Base-by-base conservation (phyloP, 2,797 vertebrate species). In the Pyrocephalus nanus region DNA sequence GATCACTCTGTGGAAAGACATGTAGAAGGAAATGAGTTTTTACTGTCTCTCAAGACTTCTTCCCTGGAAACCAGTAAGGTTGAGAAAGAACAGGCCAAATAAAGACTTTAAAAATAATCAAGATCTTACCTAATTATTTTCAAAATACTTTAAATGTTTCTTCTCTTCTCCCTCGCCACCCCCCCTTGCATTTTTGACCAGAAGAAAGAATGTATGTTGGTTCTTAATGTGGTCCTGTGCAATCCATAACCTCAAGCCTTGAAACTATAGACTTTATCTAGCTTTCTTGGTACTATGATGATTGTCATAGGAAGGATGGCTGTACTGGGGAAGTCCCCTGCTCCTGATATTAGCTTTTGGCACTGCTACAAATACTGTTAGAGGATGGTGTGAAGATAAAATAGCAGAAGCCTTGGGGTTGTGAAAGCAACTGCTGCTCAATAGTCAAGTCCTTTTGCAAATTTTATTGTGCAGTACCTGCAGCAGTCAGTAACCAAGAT, bases 111-210 rank as follows among this genome's bases (percentile, higher is more conserved):
- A 42, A 72, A 85, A 74, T 53, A 69, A 82, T 48, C 10, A 53
- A 50, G 36, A 12, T 62, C 45, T 57, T 77, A 74, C 4, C 11
- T 20, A 74, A 26, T 60, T 8, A 17, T 73, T 76, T 86, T 67
- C 21, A 77, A 69, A 83, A 40, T 11, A 51, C 7, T 54, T 67
- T 15, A 43, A 58, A 38, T 19, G 15, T 20, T 75, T 58, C 6
- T 72, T 15, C 13, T 32, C 38, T 60, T 29, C 22, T 23, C 23
- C 6, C 7, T 1, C 5, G 2, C 0, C 1, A 17, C 6, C 1
- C 13, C 10, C 42, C 40, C 40, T 42, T 45, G 19, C 13, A 58
- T 62, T 93, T 91, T 91, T 83, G 14, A 86, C 21, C 12, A 86
- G 43, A 54, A 66, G 16, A 80, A 79, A 23, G 53, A 91, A 83